Base-by-base conservation (phyloP, 2,888 invertebrate genomes). In the Drosophila eohydei region DNA sequence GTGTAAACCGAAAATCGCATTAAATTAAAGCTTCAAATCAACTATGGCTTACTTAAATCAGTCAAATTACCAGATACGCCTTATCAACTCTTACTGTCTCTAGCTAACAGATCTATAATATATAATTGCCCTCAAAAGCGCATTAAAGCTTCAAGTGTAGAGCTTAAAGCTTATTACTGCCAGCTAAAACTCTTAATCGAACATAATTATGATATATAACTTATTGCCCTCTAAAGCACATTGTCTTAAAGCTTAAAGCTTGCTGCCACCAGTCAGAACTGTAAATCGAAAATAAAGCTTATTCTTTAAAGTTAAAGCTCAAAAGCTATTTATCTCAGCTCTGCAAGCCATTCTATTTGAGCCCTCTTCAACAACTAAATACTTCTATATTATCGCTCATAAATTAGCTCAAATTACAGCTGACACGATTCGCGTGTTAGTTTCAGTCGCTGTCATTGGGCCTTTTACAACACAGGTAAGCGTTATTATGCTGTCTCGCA, bases 401-500 rank as follows among this genome's bases (percentile, higher is more conserved):
- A 34, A 44, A n/a, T 26, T 11, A 44, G 16, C 16, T 34, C 16
- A 21, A 57, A 28, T 44, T 36, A 28, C 34, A 14, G 11, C 14
- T 21, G 16, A n/a, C 60, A 30, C 16, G 32, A 11, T 16, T 26
- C 16, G 43, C 50, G 38, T 50, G 48, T 1, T 54, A 52, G 21
- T 34, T 71, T 55, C 44, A 57, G 9, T 21, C 28, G 46, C 40
- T 73, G 58, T 56, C 62, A 72, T 59, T 55, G 48, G 46, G 46
- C 4, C 46, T 54, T 70, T 26, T 44, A 44, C 26, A 38, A 34
- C 30, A 44, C 36, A 8, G 52, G 12, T 11, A 38, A 51, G 30
- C 28, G 41, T 48, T 67, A 48, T 67, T 50, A 67, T 57, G 51
- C 36, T 34, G 41, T 32, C 54, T 30, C 36, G 43, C 40, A 57